Percentiles rank a stretch among this genome's conserved stretches.
These are phyloP conservation scores for Corythornis vintsioides DNA, from an alignment of 2,113 vertebrate genomes.

Conservation along the genomic window DNA sequence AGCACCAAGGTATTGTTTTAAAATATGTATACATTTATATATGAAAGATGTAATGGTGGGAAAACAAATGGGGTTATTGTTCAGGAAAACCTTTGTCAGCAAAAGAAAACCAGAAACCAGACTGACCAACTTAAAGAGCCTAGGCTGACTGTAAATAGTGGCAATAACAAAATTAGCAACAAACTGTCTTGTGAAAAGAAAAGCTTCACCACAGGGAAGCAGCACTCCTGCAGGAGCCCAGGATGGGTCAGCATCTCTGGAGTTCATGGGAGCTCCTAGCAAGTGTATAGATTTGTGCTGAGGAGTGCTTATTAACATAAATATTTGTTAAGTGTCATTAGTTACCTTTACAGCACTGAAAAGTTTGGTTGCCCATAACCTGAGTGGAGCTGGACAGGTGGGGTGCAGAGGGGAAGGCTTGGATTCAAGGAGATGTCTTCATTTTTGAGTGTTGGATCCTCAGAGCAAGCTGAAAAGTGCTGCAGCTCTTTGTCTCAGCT, in stretches of 20 bases:
- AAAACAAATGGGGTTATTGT: background rate
- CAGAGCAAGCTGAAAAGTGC: fast-evolving
- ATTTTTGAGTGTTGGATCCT: background rate
- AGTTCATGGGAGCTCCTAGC: background rate
- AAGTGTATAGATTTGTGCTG: background rate
- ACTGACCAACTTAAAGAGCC: background rate
- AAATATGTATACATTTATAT: background rate
- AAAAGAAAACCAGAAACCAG: background rate
- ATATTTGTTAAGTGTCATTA: background rate
- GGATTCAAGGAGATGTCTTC: background rate
- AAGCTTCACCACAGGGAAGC: fast-evolving
- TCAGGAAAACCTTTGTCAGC: background rate
- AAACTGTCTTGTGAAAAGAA: background rate
- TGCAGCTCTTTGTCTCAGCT: fast-evolving
- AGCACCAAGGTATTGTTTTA: background rate
- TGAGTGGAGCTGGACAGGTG: background rate
- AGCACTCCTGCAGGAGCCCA: background rate
- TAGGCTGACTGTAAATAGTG: background rate
- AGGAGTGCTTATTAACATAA: background rate
- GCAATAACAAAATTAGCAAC: background rate
- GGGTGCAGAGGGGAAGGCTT: background rate
- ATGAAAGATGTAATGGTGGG: background rate
- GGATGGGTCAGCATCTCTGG: background rate
- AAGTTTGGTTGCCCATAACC: background rate
- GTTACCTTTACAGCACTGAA: background rate